Evolutionary conservation across 2,888 invertebrate species (phyloP).

Genomic region (Platycheirus albimanus): DNA sequence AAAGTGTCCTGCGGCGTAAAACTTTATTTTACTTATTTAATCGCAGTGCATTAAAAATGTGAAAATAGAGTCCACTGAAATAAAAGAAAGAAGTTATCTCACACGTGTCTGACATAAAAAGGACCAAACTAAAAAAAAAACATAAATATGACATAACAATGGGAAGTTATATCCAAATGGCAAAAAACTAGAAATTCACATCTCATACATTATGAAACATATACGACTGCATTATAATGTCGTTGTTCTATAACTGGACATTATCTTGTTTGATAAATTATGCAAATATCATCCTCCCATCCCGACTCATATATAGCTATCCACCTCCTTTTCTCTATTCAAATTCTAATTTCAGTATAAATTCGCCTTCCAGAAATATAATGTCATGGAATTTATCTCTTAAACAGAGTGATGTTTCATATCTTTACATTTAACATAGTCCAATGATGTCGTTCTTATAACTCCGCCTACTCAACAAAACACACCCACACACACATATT

Average conservation of each 20-base stretch:
- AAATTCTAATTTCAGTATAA: slow-evolving; percentile 23
- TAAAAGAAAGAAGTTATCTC: no score
- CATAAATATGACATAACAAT: no score
- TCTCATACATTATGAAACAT: slow-evolving; percentile 20
- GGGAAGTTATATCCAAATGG: no score
- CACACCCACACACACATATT: slow-evolving; percentile 11
- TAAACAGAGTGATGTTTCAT: slow-evolving; percentile 54
- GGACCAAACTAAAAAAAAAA: no score
- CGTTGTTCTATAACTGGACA: slow-evolving; percentile 13
- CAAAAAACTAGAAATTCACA: no score
- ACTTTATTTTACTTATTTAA: no score
- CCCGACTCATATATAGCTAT: no score
- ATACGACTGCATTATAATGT: background rate
- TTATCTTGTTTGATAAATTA: slow-evolving; percentile 37
- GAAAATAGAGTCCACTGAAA: no score
- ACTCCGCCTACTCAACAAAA: slow-evolving; percentile 7
- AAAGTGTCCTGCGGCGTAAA: no score
- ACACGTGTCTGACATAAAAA: no score
- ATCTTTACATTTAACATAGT: slow-evolving; percentile 1
- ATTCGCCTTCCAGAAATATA: slow-evolving; percentile 35
- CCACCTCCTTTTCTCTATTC: no score
- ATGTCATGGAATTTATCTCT: slow-evolving; percentile 49
- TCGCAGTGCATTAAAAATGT: no score
- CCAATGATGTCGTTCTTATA: background rate
- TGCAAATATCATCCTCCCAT: slow-evolving; percentile 32